A percentile compares a stretch with the other conserved stretches of the same genome.
Conservation (phyloP, 2,888 invertebrate species). For the Melinaea marsaeus region DNA sequence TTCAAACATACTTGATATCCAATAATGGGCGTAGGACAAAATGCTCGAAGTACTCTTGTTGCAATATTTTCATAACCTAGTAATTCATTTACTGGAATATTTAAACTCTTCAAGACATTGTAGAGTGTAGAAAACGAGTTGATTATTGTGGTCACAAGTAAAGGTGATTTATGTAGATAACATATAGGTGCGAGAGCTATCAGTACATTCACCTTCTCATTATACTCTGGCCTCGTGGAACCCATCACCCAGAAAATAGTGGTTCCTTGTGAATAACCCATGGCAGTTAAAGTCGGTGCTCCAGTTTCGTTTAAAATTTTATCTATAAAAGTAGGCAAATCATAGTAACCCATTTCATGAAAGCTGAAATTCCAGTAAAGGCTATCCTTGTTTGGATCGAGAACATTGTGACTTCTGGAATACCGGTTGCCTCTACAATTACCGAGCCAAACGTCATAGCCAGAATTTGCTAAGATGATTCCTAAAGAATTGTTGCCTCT, state of each 20-base stretch:
- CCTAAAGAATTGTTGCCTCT: slow-evolving; percentile 46
- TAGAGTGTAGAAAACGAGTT: slow-evolving; percentile 12
- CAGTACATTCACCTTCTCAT: slow-evolving; percentile 67
- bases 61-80: slow-evolving; percentile 17
- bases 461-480: slow-evolving; percentile 57
- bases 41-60: slow-evolving; percentile 17
- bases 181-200: slow-evolving; percentile 75
- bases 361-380: slow-evolving; percentile 77
- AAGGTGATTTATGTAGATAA: slow-evolving; percentile 23
- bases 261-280: slow-evolving; percentile 82
- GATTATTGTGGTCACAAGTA: slow-evolving; percentile 9
- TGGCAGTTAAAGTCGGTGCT: slow-evolving; percentile 73
- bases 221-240: slow-evolving; percentile 69
- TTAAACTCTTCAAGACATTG: slow-evolving; percentile 12
- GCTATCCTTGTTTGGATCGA: slow-evolving; percentile 50
- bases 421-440: slow-evolving; percentile 79
- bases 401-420: slow-evolving; percentile 67
- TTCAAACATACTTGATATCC: slow-evolving; percentile 30
- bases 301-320: slow-evolving; percentile 58
- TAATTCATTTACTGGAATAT: slow-evolving; percentile 21
- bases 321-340: slow-evolving; percentile 80
- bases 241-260: slow-evolving; percentile 72
- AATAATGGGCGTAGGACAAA: slow-evolving; percentile 14
- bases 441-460: slow-evolving; percentile 66
- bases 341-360: slow-evolving; percentile 83